A percentile compares a stretch with the other conserved stretches of the same genome.
Evolutionary conservation across 2,888 invertebrate genomes (phyloP).

Genomic region (Tetranychus piercei): DNA sequence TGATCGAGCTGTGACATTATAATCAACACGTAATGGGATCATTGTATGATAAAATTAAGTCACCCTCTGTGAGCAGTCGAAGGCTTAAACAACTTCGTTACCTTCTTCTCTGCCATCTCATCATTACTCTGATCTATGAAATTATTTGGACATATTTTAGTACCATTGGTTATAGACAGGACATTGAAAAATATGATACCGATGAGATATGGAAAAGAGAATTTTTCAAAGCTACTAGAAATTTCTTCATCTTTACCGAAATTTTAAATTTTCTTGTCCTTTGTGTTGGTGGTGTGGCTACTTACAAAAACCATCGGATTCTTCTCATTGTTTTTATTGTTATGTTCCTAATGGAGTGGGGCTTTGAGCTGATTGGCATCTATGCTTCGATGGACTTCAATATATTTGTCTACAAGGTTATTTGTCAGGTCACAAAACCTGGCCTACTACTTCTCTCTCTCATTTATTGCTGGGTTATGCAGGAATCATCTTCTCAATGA

Average conservation of each 20-base stretch:
- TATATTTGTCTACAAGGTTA: slow-evolving; percentile 11
- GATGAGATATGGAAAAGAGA: slow-evolving; percentile 13
- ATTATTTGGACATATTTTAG: slow-evolving; percentile 7
- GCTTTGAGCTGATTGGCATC: slow-evolving; percentile 15
- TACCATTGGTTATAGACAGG: background rate
- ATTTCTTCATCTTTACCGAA: slow-evolving; percentile 16
- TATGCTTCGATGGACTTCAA: slow-evolving; percentile 3
- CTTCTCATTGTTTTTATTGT: slow-evolving; percentile 3
- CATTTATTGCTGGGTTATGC: slow-evolving; percentile 1
- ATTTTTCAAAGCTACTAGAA: slow-evolving; percentile 13
- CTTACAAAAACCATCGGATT: background rate
- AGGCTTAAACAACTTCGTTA: background rate
- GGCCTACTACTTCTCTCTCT: background rate
- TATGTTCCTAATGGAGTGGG: slow-evolving; percentile 1
- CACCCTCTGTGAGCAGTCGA: background rate
- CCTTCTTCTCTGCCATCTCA: background rate
- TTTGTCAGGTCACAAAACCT: slow-evolving; percentile 2
- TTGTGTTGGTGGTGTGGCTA: slow-evolving; percentile 5
- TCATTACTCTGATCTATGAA: slow-evolving; percentile 9
- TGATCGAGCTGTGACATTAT: no score
- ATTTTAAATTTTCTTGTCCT: slow-evolving; percentile 6
- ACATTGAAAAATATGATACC: background rate
- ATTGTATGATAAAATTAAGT: background rate
- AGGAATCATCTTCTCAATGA: background rate
- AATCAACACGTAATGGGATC: background rate